phyloP scores from a whole-genome alignment of 30 jellyfish, hydroid and myxozoan genomes.

The Hydra vulgaris region DNA sequence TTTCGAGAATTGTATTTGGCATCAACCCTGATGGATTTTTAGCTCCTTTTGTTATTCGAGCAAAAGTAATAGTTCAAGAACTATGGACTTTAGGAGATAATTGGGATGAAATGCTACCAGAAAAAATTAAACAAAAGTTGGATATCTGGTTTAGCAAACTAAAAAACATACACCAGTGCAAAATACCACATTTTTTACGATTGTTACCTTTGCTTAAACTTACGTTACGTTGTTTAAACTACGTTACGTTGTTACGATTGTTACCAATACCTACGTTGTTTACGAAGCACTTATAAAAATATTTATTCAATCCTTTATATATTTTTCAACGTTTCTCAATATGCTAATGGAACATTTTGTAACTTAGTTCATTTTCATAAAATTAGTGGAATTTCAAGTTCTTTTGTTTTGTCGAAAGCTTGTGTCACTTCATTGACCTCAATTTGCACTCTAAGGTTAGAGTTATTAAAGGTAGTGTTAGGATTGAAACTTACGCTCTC shows the following conservation, averaged over 20 bases:
- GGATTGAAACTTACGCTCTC: conserved; percentile 6
- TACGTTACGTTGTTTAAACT: too few species aligned
- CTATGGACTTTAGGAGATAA: not conserved
- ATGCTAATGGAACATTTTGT: conserved; percentile 28
- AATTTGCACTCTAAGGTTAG: conserved; percentile 22
- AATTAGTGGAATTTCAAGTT: not conserved
- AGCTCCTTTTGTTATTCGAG: too few species aligned
- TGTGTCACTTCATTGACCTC: conserved; percentile 35
- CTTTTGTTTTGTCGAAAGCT: conserved; percentile 27
- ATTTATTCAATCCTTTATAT: conserved; percentile 5
- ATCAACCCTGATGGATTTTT: not conserved
- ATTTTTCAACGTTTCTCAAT: conserved; percentile 16
- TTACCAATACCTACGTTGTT: too few species aligned
- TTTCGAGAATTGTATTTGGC: conserved; percentile 24
- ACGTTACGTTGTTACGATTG: too few species aligned
- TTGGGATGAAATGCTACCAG: conserved; percentile 32
- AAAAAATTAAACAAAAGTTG: not conserved
- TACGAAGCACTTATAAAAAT: not conserved
- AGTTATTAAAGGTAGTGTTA: conserved; percentile 26
- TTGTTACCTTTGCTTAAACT: too few species aligned
- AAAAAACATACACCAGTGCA: not conserved
- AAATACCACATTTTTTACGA: conserved; percentile 20
- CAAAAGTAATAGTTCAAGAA: conserved; percentile 20
- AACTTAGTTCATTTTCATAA: conserved; percentile 9
- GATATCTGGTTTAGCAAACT: not conserved